Conservation (phyloP, 92 coral and sea anemone species). For the Zoanthus gigantus region DNA sequence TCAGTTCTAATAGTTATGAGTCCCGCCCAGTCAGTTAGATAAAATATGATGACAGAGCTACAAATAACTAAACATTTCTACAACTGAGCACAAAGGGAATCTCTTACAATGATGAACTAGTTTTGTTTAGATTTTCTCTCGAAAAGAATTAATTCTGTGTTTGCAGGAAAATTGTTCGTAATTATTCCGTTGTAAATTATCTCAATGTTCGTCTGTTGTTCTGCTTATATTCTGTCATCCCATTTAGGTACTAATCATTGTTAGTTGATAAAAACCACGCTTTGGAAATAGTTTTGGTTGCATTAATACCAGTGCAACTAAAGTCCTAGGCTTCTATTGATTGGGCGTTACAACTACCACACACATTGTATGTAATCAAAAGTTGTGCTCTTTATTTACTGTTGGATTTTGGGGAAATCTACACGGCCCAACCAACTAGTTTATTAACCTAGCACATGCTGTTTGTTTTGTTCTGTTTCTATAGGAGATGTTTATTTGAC, state of each 20-base stretch:
- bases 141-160: not conserved
- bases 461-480: conserved; percentile 34
- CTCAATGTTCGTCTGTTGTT: not conserved
- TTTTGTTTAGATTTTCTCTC: not conserved
- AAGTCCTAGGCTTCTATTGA: not conserved
- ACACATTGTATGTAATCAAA: conserved; percentile 32
- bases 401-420: not conserved
- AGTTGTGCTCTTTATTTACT: conserved; percentile 4
- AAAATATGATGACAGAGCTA: conserved; percentile 57
- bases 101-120: not conserved
- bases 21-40: conserved; percentile 75
- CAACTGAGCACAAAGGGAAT: not conserved
- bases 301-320: not conserved
- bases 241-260: conserved; percentile 26
- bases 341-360: conserved; percentile 17
- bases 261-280: conserved; percentile 22
- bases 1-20: conserved; percentile 49
- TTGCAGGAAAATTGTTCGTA: not conserved
- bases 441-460: conserved; percentile 15
- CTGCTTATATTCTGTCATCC: conserved; percentile 32
- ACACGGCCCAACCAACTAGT: conserved; percentile 1
- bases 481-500: conserved; percentile 41
- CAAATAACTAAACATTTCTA: not conserved
- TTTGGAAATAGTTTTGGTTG: not conserved
- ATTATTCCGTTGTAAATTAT: conserved; percentile 10